Evolutionary conservation across 2,888 invertebrate species (phyloP).

Genomic region (Ectemnius cavifrons): DNA sequence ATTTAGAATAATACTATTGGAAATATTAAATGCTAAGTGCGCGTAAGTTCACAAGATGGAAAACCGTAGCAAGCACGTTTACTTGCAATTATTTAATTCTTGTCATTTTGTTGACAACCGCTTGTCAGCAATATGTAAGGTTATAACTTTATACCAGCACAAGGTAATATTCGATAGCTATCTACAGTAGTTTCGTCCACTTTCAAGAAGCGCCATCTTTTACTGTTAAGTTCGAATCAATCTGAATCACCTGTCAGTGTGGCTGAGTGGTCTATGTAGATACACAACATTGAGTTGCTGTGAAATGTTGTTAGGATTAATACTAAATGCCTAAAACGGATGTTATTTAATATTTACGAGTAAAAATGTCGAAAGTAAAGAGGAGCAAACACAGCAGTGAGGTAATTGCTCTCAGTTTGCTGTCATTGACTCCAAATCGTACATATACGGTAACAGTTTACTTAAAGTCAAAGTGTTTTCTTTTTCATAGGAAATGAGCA

Average conservation of each 20-base stretch:
- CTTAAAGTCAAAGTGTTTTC: neutral
- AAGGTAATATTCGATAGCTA: slow-evolving; percentile 5
- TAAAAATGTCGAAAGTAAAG: slow-evolving; percentile 43
- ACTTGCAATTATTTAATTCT: slow-evolving; percentile 18
- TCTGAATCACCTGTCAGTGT: too few relatives aligned
- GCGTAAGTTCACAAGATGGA: slow-evolving; percentile 2
- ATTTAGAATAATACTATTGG: neutral
- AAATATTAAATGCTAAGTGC: neutral
- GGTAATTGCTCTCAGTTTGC: slow-evolving; percentile 33
- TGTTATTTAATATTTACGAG: slow-evolving; percentile 1
- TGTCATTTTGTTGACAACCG: slow-evolving; percentile 55
- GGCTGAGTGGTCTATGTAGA: too few relatives aligned
- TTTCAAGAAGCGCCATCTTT: too few relatives aligned
- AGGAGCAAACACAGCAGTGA: slow-evolving; percentile 35
- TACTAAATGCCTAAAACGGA: too few relatives aligned
- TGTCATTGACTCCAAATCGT: neutral
- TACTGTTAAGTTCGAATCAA: too few relatives aligned
- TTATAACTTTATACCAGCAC: slow-evolving; percentile 45
- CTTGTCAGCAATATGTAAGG: slow-evolving; percentile 53
- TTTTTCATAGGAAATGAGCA: slow-evolving; percentile 50
- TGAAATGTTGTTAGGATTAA: too few relatives aligned
- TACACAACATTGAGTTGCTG: too few relatives aligned
- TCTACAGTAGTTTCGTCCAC: too few relatives aligned
- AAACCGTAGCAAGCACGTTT: slow-evolving; percentile 15
- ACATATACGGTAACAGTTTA: neutral